Evolutionary conservation across 64 coral and sea anemone genomes (phyloP).

Genomic region (Orbicella faveolata): DNA sequence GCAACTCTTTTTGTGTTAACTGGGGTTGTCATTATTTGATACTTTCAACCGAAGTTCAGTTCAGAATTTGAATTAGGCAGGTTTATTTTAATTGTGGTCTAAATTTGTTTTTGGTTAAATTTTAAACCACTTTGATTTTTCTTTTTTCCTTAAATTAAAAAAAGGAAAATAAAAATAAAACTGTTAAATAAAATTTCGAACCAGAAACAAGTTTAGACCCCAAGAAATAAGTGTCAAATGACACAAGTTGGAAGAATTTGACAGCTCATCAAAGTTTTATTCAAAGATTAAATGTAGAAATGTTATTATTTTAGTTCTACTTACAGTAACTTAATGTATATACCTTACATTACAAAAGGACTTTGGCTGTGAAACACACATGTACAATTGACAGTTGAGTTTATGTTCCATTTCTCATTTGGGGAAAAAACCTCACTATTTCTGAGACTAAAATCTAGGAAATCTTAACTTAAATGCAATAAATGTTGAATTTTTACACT

Average conservation of each 20-base stretch:
- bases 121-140: constrained; percentile 30
- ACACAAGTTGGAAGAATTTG: neutral
- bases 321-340: constrained; percentile 14
- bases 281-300: constrained; percentile 14
- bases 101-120: constrained; percentile 18
- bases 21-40: neutral
- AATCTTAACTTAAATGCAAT: constrained; percentile 7
- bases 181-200: constrained; percentile 10
- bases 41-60: too few species aligned
- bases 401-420: constrained; percentile 24
- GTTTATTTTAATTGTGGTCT: constrained; percentile 8
- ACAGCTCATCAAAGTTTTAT: constrained; percentile 2
- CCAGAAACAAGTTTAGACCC: constrained; percentile 12
- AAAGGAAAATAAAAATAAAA: constrained; percentile 12
- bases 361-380: neutral
- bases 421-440: neutral
- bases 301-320: constrained; percentile 17
- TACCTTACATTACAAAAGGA: constrained; percentile 6
- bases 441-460: constrained; percentile 14
- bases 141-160: constrained; percentile 14
- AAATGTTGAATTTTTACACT: constrained; percentile 24
- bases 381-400: neutral
- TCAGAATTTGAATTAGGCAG: constrained; percentile 16
- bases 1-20: neutral
- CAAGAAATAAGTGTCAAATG: constrained; percentile 1